Base-by-base conservation (phyloP, 2,797 vertebrate genomes). In the Microctenopoma steveboyesi region DNA sequence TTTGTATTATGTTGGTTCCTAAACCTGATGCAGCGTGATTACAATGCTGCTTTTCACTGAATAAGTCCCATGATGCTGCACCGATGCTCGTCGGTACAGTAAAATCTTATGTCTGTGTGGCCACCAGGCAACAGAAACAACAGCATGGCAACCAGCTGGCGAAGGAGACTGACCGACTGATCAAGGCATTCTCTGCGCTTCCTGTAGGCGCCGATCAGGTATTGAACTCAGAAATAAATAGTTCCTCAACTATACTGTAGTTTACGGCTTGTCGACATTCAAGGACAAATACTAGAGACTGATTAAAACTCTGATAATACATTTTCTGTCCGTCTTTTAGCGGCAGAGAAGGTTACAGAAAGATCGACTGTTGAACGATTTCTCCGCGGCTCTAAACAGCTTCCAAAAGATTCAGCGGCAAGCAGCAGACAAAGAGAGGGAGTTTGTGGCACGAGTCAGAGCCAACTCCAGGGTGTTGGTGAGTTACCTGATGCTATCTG, bases 331-430 rank as follows among this genome's bases (percentile, higher is more conserved):
- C 82, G 25, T 88, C 25, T 58, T 84, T 4, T 37, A 99, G 97
- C 94, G 97, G 58, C 97, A 99, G 89, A 96, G 95, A 56, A 99
- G 98, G 88, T 92, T 99, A 63, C 97, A 98, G 87, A 97, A 94
- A 81, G 97, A 99, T 16, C 95, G 98, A 14, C 91, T 99, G 46
- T 85, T 99, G 76, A 96, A 91, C 6, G 97, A 99, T 70, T 99
- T 99, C 86, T 96, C 96, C 45, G 91, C 95, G 3, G 93, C 95
- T 0, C 90, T 99, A 54, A 95, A 94, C 57, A 94, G 92, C 81
- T 97, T 99, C 84, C 98, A 99, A 57, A 96, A 92, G 79, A 94
- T 93, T 25, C 98, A 99, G 90, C 93, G 97, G 59, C 92, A 96
- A 59, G 97, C 96, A 12, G 97, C 97, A 5, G 92, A 95, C 82